phyloP scores from a whole-genome alignment of 2,888 invertebrate species.

The Rapana venosa region DNA sequence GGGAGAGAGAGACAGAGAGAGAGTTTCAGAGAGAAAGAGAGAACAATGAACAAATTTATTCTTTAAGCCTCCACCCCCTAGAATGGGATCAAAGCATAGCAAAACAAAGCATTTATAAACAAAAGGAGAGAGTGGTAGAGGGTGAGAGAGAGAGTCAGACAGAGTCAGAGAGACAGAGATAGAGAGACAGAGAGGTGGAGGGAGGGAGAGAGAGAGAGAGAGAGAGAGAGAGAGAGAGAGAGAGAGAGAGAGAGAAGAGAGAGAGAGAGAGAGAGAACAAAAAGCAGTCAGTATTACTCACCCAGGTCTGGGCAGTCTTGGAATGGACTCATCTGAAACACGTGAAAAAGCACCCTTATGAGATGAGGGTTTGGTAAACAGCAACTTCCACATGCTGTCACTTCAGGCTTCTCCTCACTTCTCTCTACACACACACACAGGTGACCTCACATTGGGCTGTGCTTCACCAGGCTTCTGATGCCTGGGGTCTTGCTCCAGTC shows the following conservation, averaged over 20 bases:
- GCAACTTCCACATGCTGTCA: slow-evolving; percentile 8
- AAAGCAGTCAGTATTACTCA: slow-evolving; percentile 51
- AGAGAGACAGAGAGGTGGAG: background rate
- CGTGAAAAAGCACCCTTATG: slow-evolving; percentile 49
- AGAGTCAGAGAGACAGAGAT: background rate
- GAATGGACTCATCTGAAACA: slow-evolving; percentile 75
- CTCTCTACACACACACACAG: background rate
- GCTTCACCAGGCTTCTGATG: background rate
- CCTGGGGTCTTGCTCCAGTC: background rate
- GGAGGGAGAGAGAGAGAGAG: too few species aligned
- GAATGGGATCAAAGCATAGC: too few species aligned
- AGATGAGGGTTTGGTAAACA: slow-evolving; percentile 23
- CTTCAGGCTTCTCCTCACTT: background rate
- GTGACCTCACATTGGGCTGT: background rate
- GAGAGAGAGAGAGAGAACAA: background rate
- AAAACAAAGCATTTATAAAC: too few species aligned
- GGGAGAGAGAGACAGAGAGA: background rate
- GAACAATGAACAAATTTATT: too few species aligned
- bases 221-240: background rate
- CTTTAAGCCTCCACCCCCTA: too few species aligned
- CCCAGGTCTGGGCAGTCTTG: slow-evolving; percentile 75
- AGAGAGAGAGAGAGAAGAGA: background rate
- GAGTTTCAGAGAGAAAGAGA: background rate
- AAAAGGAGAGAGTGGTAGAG: too few species aligned
- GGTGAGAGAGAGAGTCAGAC: too few species aligned